phyloP scores from a whole-genome alignment of 1,140 invertebrate species.

The Heterodera schachtii region DNA sequence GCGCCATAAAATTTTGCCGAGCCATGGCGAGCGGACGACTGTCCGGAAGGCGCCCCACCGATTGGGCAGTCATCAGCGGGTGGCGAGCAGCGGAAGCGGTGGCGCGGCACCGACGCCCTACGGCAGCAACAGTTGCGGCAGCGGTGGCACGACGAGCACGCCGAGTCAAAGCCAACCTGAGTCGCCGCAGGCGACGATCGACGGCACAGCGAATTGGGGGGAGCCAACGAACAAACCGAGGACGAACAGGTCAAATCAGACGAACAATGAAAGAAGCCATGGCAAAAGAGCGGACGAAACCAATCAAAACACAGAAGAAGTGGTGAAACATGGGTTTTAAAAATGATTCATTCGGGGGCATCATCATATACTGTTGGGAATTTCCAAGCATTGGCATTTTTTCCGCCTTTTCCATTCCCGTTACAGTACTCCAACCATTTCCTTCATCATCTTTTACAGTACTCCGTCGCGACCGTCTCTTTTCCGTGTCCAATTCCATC shows the following conservation, averaged over 20 bases:
- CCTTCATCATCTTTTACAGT: too few relatives aligned
- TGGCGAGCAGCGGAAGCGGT: conserved; percentile 13
- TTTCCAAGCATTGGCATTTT: too few relatives aligned
- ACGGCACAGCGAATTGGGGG: background rate
- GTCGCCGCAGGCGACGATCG: background rate
- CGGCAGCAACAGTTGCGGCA: conserved; percentile 9
- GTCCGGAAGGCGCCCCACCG: conserved; percentile 25
- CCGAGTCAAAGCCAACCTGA: conserved; percentile 9
- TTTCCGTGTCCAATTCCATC: background rate
- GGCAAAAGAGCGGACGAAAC: too few relatives aligned
- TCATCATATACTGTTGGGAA: too few relatives aligned
- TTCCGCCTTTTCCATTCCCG: background rate
- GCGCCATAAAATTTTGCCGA: conserved; percentile 6
- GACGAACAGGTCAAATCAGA: background rate
- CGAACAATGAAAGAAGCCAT: background rate
- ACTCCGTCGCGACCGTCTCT: background rate
- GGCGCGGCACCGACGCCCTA: background rate
- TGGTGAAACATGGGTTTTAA: too few relatives aligned
- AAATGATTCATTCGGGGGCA: too few relatives aligned
- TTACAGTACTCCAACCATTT: background rate
- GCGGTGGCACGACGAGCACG: conserved; percentile 2
- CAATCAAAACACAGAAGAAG: too few relatives aligned
- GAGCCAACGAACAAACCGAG: background rate
- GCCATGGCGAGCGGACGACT: background rate
- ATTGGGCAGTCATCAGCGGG: conserved; percentile 14